Evolutionary conservation across 1,140 invertebrate species (phyloP).

Genomic region (Habropoda laboriosa): DNA sequence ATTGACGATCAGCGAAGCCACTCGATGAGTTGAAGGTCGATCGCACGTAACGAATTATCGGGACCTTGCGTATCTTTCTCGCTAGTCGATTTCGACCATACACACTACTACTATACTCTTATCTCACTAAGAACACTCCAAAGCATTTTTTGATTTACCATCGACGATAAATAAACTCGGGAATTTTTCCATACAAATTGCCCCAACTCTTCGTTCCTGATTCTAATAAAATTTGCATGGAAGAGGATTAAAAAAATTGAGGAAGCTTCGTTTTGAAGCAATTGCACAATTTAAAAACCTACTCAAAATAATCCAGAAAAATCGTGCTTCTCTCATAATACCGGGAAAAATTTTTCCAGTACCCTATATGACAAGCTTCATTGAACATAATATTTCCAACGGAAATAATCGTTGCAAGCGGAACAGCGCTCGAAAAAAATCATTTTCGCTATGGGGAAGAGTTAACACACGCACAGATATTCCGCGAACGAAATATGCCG

Average conservation of each 20-base stretch:
- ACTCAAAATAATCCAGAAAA: neutral
- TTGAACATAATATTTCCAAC: neutral
- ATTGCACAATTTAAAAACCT: neutral
- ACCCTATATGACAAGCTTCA: neutral
- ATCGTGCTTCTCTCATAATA: neutral
- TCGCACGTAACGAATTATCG: conserved; percentile 32
- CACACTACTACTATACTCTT: neutral
- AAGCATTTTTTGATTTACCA: neutral
- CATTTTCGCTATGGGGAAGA: neutral
- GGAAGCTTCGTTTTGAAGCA: too few species aligned
- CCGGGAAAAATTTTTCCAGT: neutral
- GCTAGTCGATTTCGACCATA: neutral
- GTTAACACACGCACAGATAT: too few species aligned
- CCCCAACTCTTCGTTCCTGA: neutral
- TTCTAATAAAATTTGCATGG: conserved; percentile 11
- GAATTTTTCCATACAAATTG: neutral
- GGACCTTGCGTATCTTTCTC: neutral
- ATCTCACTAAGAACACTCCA: neutral
- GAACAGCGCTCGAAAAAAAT: neutral
- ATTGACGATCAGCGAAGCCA: conserved; percentile 41
- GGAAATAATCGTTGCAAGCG: neutral
- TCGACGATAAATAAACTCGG: neutral
- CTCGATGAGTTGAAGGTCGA: conserved; percentile 40
- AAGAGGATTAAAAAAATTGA: conserved; percentile 5
- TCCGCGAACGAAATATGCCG: too few species aligned